Base-by-base conservation (phyloP, 2,888 invertebrate genomes). In the Gymnocheta viridis region DNA sequence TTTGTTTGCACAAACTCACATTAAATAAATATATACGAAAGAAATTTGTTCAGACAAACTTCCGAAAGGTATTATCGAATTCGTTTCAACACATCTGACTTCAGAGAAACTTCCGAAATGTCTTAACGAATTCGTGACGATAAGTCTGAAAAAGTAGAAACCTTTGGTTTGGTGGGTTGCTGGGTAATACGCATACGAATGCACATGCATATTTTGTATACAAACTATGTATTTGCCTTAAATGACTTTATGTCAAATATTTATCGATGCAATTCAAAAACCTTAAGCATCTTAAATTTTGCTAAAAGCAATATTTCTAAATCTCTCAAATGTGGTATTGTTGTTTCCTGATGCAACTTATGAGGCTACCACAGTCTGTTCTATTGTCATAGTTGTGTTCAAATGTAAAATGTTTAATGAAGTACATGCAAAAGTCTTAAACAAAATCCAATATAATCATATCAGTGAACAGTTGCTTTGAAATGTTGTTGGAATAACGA, bases 261-360 rank as follows among this genome's bases (percentile, higher is more conserved):
- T 24, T 10, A 17, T 41, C 24, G 17, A 49, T 62, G n/a, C 38
- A 17, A 1, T 22, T 47, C 12, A 24, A 69, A n/a, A 54, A 49
- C 12, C 29, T 70, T 70, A 70, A 70, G 56, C 19, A 29, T 29
- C 27, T 70, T 70, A 70, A 22, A 24, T 69, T 69, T 69, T 41
- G 70, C 44, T 29, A 9, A 44, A 58, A 70, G 58, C 56, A 29
- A 44, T 14, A 12, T 58, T 44, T 7, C 2, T 14, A 70, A 44
- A 10, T 56, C 17, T 14, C 17, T 62, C 10, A 38, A 44, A 19
- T 22, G 12, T 22, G 22, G 0, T 22, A 22, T 29, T 51, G 29
- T 29, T 62, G 7, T 12, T n/a, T 19, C 32, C 4, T 9, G 32
- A 19, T 32, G 1, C 17, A 41, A 24, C 10, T 41, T 17, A 0